Base-by-base conservation (phyloP, 2,888 invertebrate species). In the Caenorhabditis sp. region DNA sequence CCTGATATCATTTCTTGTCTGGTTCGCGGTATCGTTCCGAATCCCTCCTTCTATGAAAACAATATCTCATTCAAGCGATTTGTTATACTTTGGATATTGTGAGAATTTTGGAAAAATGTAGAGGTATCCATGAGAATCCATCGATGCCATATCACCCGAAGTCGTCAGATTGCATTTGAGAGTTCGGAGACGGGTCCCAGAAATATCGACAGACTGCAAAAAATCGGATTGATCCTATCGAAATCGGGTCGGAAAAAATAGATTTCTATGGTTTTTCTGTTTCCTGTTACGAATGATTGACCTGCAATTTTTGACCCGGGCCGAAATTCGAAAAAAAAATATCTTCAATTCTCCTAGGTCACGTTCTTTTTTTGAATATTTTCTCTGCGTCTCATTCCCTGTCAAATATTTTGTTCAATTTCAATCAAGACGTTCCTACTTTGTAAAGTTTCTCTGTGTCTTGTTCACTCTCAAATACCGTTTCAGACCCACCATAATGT, bases 401-500 rank as follows among this genome's bases (percentile, higher is more conserved):
- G n/a, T n/a, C n/a, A n/a, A n/a, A n/a, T n/a, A n/a, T n/a, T n/a
- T n/a, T n/a, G n/a, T n/a, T n/a, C n/a, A n/a, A n/a, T n/a, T n/a
- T n/a, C n/a, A n/a, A n/a, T n/a, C n/a, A n/a, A n/a, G n/a, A n/a
- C n/a, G n/a, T n/a, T n/a, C n/a, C n/a, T n/a, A n/a, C n/a, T n/a
- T n/a, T n/a, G n/a, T n/a, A n/a, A n/a, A n/a, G n/a, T n/a, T n/a
- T n/a, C n/a, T n/a, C n/a, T n/a, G n/a, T n/a, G n/a, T n/a, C n/a
- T n/a, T n/a, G n/a, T n/a, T 31, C 31, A 31, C 4, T 31, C 43
- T 43, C 43, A n/a, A n/a, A n/a, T n/a, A n/a, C 43, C 43, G 3
- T 43, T 3, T 17, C 12, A 43, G 12, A 21, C 58, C 17, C n/a
- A 59, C 59, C 23, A 26, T 27, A 36, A 71, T 58, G 31, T 76